A percentile compares a stretch with the other conserved stretches of the same genome.
Conservation (phyloP, 2,113 vertebrate genomes). For the Melanocharis versteri region DNA sequence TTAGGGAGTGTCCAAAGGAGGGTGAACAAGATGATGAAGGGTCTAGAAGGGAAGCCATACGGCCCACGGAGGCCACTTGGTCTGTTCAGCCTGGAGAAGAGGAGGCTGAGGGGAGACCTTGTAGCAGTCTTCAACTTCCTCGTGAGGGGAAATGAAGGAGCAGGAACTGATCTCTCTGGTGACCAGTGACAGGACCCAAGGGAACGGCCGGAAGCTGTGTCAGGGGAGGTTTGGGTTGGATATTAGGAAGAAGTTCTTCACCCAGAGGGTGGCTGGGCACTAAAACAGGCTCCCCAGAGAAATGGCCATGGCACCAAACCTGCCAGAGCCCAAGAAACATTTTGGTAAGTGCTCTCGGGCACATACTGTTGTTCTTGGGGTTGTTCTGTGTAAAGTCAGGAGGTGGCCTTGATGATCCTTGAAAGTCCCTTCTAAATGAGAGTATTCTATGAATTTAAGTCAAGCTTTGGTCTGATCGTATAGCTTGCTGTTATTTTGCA, state of each 20-base stretch:
- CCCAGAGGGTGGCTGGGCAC: neutral
- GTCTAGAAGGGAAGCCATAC: neutral
- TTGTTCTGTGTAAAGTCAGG: neutral
- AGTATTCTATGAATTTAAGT: neutral
- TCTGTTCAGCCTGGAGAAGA: neutral
- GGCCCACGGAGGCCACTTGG: neutral
- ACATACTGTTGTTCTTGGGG: neutral
- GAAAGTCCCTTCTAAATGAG: neutral
- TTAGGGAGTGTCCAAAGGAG: neutral
- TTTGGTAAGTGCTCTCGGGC: neutral
- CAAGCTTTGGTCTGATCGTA: neutral
- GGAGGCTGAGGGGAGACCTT: neutral
- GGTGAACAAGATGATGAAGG: neutral
- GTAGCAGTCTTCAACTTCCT: neutral
- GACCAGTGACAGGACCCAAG: neutral
- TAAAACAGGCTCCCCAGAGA: neutral
- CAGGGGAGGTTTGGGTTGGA: neutral
- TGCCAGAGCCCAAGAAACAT: neutral
- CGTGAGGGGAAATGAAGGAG: rapidly evolving
- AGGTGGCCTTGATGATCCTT: neutral
- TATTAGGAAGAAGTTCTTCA: neutral
- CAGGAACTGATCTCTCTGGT: neutral
- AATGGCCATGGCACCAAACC: neutral
- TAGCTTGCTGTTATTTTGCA: neutral
- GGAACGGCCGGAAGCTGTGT: neutral